phyloP scores from a whole-genome alignment of 2,113 vertebrate genomes.

The Alligator sinensis region DNA sequence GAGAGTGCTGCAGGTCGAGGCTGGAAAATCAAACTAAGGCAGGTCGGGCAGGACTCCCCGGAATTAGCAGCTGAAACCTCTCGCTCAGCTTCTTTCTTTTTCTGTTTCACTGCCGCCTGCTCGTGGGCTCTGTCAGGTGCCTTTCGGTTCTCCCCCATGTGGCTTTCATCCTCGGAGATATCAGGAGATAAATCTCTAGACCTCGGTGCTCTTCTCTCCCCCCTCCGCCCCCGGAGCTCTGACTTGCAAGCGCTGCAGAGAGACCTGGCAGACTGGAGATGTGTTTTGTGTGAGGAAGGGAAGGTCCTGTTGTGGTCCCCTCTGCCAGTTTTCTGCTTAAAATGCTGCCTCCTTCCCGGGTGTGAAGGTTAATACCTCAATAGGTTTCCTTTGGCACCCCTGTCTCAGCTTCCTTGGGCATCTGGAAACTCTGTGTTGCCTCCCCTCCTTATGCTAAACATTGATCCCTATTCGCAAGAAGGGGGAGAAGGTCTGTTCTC shows the following conservation, averaged over 20 bases:
- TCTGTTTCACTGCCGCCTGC: background rate
- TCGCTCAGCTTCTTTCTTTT: background rate
- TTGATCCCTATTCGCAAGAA: background rate
- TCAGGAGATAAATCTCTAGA: background rate
- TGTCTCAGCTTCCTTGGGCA: background rate
- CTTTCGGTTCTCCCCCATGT: background rate
- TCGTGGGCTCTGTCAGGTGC: background rate
- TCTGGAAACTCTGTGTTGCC: background rate
- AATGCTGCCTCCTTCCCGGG: background rate
- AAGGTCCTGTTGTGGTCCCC: background rate
- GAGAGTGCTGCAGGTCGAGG: conserved; percentile 40
- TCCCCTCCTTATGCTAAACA: background rate
- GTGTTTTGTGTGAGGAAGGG: rapidly evolving
- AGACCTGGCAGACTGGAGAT: background rate
- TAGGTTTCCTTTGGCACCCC: background rate
- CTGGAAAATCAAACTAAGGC: background rate
- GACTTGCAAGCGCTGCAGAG: too few relatives aligned
- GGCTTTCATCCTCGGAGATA: background rate
- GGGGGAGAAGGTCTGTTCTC: background rate
- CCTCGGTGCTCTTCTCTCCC: background rate
- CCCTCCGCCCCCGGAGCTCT: background rate
- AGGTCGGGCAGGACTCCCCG: background rate
- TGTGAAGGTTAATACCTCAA: background rate
- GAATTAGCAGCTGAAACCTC: background rate
- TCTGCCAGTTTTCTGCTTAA: background rate